Evolutionary conservation across 2,888 invertebrate species (phyloP), one percentile per base, ranked within the genome.

Genomic region (Microchrysa polita): DNA sequence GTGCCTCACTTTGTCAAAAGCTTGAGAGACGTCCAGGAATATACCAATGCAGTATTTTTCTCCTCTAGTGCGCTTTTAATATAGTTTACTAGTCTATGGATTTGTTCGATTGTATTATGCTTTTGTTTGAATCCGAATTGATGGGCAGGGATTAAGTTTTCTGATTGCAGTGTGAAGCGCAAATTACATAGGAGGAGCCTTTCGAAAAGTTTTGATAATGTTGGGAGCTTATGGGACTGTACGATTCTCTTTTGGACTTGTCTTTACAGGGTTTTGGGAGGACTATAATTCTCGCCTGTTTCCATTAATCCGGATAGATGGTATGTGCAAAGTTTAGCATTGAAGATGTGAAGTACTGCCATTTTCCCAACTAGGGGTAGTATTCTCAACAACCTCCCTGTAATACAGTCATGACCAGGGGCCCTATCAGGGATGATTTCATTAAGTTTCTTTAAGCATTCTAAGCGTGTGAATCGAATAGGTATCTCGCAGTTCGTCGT

Each of bases 211-310:
- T 42, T 16, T 7, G 55, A 55, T n/a, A 55, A 16, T n/a, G 20
- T 55, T 16, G 55, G n/a, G n/a, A 55, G 55, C n/a, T 55, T 5
- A 55, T 55, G n/a, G 55, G 55, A 5, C 55, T 55, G n/a, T 55
- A n/a, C n/a, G 42, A 42, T 42, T 42, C 42, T 42, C 7, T 12
- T 12, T 42, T 42, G 42, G 12, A 42, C 12, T 42, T 42, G 7
- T 12, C 42, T 12, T 42, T 42, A 42, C 12, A 9, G 7, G 12
- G 42, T 42, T 42, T 42, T 42, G 42, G 42, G 7, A 42, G 12
- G 7, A n/a, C n/a, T n/a, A n/a, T n/a, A n/a, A n/a, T n/a, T n/a
- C n/a, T n/a, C n/a, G n/a, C n/a, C n/a, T n/a, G 42, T 42, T 42
- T 42, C 42, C 42, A 42, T 7, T 55, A 16, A 5, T 5, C 20